A percentile compares a stretch with the other conserved stretches of the same genome.
phyloP scores from a whole-genome alignment of 2,113 vertebrate species.

The Platysteira castanea region DNA sequence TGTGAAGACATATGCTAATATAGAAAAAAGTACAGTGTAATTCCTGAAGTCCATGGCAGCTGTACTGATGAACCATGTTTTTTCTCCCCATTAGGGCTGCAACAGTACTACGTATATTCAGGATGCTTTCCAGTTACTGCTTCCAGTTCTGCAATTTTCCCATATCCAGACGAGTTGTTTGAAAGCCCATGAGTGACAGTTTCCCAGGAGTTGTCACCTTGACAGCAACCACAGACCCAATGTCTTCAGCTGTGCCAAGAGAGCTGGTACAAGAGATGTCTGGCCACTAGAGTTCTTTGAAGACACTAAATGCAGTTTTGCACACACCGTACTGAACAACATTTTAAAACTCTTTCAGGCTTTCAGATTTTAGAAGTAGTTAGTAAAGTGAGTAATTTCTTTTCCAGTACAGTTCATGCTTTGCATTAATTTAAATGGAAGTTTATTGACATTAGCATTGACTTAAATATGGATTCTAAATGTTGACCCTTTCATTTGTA shows the following conservation, averaged over 20 bases:
- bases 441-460: neutral
- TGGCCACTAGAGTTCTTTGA: neutral
- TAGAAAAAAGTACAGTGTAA: neutral
- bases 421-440: slow-evolving; percentile 65
- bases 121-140: slow-evolving; percentile 91
- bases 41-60: neutral
- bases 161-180: slow-evolving; percentile 78
- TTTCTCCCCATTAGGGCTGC: slow-evolving; percentile 76
- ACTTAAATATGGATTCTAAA: neutral
- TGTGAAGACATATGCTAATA: neutral
- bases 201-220: neutral
- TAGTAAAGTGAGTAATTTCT: neutral
- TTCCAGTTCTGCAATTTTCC: slow-evolving; percentile 90
- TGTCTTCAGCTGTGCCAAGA: neutral
- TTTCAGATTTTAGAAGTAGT: neutral
- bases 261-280: neutral
- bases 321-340: slow-evolving; percentile 43
- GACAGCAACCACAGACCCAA: neutral
- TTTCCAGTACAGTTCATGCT: slow-evolving; percentile 23
- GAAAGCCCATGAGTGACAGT: slow-evolving; percentile 28
- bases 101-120: slow-evolving; percentile 91
- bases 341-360: neutral
- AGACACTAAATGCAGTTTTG: slow-evolving; percentile 65
- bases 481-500: neutral
- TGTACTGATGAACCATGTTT: neutral